These are phyloP conservation scores for Drosophila meridiana DNA, from an alignment of 2,888 invertebrate genomes.

Conservation along the genomic window DNA sequence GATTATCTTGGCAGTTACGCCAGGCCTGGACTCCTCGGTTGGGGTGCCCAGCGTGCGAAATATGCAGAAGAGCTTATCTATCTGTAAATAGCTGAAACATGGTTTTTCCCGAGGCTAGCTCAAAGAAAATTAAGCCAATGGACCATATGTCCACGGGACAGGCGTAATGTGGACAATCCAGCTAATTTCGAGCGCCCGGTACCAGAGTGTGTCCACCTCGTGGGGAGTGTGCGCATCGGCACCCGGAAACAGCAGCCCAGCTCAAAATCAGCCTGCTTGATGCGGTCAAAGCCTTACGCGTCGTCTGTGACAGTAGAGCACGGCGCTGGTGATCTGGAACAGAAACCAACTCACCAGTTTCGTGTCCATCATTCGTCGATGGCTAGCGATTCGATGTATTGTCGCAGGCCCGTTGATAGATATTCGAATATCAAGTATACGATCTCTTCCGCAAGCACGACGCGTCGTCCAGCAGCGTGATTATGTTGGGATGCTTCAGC, in stretches of 20 bases:
- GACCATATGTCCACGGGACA: conserved; percentile 98
- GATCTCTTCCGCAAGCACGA: conserved; percentile 92
- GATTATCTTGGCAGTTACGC: conserved; percentile 89
- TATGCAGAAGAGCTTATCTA: conserved; percentile 97
- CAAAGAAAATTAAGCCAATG: conserved; percentile 96
- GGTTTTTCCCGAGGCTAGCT: conserved; percentile 91
- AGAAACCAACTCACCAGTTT: conserved; percentile 90
- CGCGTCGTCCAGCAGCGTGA: conserved; percentile 94
- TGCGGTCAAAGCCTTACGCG: conserved; percentile 92
- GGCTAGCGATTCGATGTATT: too few relatives aligned
- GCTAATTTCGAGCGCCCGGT: conserved; percentile 94
- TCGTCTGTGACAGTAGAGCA: conserved; percentile 95
- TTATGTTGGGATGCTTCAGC: conserved; percentile 94
- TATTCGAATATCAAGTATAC: conserved; percentile 97
- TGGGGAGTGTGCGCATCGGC: conserved; percentile 96
- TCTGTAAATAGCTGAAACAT: conserved; percentile 98
- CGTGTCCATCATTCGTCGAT: conserved; percentile 91
- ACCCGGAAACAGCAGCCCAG: conserved; percentile 95
- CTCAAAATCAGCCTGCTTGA: conserved; percentile 97
- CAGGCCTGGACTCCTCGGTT: conserved; percentile 92
- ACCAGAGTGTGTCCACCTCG: conserved; percentile 98
- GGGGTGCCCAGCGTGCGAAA: conserved; percentile 97
- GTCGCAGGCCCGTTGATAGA: conserved; percentile 92
- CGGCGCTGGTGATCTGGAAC: conserved; percentile 93
- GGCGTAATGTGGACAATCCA: conserved; percentile 95